phyloP scores from a whole-genome alignment of 2,888 invertebrate genomes.

The Therioaphis trifolii region DNA sequence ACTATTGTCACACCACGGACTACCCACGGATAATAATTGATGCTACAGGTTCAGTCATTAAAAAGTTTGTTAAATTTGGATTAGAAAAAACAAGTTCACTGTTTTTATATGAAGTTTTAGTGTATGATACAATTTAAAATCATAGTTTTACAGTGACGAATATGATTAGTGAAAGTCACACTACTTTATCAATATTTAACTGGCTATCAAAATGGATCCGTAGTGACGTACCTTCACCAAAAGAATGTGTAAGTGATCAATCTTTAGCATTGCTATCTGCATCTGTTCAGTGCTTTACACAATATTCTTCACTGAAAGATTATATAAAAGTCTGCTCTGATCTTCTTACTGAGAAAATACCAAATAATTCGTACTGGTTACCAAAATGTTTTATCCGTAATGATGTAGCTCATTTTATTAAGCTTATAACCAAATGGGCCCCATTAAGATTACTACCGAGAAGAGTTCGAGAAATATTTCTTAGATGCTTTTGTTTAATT shows the following conservation, averaged over 20 bases:
- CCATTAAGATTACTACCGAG: neutral
- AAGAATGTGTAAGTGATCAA: neutral
- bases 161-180: neutral
- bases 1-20: too few relatives aligned
- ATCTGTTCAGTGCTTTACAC: neutral
- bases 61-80: neutral
- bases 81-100: neutral
- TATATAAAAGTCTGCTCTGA: neutral
- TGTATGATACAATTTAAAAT: neutral
- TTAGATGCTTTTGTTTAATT: neutral
- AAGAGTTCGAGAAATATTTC: constrained; percentile 16
- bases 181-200: neutral
- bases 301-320: constrained; percentile 28
- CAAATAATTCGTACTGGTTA: neutral
- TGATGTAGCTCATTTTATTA: constrained; percentile 20
- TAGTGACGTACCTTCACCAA: neutral
- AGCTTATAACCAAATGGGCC: neutral
- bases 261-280: neutral
- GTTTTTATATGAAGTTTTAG: neutral
- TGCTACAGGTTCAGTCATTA: neutral
- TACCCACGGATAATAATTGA: neutral
- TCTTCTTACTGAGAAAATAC: neutral
- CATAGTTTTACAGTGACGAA: neutral
- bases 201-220: neutral
- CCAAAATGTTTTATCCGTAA: neutral